Base-by-base conservation (phyloP, 2,113 vertebrate species). In the Oxyura jamaicensis region DNA sequence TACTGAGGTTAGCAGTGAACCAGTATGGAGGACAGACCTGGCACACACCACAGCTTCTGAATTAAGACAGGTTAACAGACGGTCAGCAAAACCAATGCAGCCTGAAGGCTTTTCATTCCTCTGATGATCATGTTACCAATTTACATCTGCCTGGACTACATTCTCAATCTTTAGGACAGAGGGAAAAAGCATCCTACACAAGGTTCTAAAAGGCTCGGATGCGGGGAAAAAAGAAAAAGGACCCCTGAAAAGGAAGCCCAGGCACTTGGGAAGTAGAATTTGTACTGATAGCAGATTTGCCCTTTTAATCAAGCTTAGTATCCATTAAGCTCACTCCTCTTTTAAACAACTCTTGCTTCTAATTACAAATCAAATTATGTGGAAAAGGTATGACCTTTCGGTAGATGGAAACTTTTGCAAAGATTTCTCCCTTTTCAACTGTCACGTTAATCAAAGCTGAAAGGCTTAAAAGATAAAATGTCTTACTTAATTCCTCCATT, bases 351-450 rank as follows among this genome's bases (percentile, higher is more conserved):
- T 67, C 63, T 44, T 73, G 33, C 36, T 92, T 83, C 76, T 92
- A 94, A 95, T 81, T 94, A 53, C n/a, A 95, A 79, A 22, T 85
- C 36, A 72, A 41, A 85, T 86, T 78, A 83, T 8, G 11, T 56
- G 23, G 74, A 84, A 93, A 87, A 85, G 13, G 31, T 33, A 84
- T 84, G 81, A 94, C 78, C 65, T 87, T 94, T 82, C 56, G 93
- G 23, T 6, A 89, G 52, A 55, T 4, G 60, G 41, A 83, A 95
- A 72, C 58, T 89, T 80, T 5, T 63, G 36, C 28, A 87, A 59
- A 63, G 89, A 87, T 75, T 81, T 91, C 42, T 86, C 55, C 23
- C 23, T 74, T 81, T 94, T 41, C 69, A 88, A 74, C 65, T 90
- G 41, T 62, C 86, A 86, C 29, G 52, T 53, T 91, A 83, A 86